Evolutionary conservation across 2,113 vertebrate genomes (phyloP).

Genomic region (Pagrus major): DNA sequence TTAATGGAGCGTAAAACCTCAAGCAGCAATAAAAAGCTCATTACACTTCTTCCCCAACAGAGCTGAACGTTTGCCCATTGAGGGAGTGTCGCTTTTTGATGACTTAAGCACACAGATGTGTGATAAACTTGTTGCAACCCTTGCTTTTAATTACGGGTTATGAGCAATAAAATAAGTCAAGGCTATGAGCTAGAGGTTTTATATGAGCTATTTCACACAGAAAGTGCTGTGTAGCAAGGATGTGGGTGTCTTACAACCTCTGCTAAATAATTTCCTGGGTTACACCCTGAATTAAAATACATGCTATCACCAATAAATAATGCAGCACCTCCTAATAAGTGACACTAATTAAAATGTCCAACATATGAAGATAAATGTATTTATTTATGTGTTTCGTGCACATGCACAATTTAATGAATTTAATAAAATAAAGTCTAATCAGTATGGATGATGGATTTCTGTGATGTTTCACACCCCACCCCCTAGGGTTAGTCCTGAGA

Average conservation of each 20-base stretch:
- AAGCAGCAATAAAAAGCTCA: constrained; percentile 38
- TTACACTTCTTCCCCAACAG: constrained; percentile 34
- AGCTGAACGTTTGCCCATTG: neutral
- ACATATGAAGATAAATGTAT: neutral
- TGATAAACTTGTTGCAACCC: constrained; percentile 53
- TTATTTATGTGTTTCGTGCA: neutral
- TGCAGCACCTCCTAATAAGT: neutral
- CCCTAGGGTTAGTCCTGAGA: neutral
- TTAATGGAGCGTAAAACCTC: constrained; percentile 10
- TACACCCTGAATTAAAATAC: neutral
- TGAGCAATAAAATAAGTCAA: constrained; percentile 21
- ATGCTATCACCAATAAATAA: neutral
- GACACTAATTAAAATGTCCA: neutral
- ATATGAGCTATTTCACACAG: neutral
- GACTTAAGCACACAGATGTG: constrained; percentile 36
- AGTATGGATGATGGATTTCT: neutral
- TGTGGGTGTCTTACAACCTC: neutral
- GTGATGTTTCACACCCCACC: neutral
- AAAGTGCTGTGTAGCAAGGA: neutral
- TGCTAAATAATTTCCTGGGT: neutral
- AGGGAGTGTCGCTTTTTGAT: constrained; percentile 59
- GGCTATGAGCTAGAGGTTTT: neutral
- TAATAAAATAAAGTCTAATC: neutral
- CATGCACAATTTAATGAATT: neutral
- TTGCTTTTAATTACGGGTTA: constrained; percentile 44